Conservation (phyloP, 1,140 invertebrate genomes). For the Atta colombica region DNA sequence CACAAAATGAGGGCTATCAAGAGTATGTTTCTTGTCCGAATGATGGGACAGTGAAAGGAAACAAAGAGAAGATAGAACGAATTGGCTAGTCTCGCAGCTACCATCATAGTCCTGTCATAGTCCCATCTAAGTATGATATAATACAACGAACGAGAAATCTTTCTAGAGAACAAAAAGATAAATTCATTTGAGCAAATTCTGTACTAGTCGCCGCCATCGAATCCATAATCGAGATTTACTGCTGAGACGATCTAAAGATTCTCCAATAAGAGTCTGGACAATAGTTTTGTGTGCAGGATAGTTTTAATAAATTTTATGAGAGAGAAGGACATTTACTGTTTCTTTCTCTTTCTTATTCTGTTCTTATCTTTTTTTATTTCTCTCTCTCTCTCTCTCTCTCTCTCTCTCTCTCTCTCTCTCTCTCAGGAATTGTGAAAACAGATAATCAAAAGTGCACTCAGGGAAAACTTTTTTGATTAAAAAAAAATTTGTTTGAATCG, state of each 20-base stretch:
- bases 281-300: too few relatives aligned
- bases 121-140: neutral
- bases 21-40: neutral
- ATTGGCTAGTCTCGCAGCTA: conserved; percentile 19
- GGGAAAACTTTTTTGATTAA: too few relatives aligned
- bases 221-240: conserved; percentile 17
- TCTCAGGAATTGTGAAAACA: too few relatives aligned
- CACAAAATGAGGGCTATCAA: conserved; percentile 25
- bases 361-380: too few relatives aligned
- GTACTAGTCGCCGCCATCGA: neutral
- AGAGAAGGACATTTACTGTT: too few relatives aligned
- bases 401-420: too few relatives aligned
- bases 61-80: conserved; percentile 3
- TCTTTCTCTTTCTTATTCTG: too few relatives aligned
- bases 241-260: neutral
- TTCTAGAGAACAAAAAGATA: neutral
- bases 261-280: too few relatives aligned
- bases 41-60: neutral
- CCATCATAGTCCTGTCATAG: neutral
- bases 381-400: too few relatives aligned
- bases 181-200: neutral
- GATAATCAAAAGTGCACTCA: too few relatives aligned
- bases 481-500: too few relatives aligned
- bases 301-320: too few relatives aligned
- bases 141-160: neutral